A percentile compares a stretch with the other conserved stretches of the same genome.
phyloP scores from a whole-genome alignment of 2,113 vertebrate species.

The Periophthalmus modestus region DNA sequence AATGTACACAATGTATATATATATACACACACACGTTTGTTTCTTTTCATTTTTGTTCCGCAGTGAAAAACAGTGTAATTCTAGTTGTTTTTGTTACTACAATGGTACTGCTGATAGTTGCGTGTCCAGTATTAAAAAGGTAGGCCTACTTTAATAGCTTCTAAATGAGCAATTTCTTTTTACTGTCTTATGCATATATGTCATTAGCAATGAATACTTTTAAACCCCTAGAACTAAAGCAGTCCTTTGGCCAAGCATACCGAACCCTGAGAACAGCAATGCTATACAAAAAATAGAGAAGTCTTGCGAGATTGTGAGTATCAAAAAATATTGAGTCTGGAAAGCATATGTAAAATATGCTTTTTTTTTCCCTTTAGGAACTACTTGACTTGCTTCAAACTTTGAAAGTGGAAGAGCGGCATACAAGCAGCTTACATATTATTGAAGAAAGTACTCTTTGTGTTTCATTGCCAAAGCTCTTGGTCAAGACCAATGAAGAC shows the following conservation, averaged over 20 bases:
- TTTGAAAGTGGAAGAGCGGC: conserved; percentile 54
- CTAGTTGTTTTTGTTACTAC: conserved; percentile 23
- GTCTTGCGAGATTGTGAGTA: conserved; percentile 50
- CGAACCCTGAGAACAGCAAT: conserved; percentile 79
- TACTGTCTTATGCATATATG: background rate
- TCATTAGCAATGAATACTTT: background rate
- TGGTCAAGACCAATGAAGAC: background rate
- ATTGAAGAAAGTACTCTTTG: conserved; percentile 42
- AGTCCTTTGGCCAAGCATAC: conserved; percentile 77
- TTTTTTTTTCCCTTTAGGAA: conserved; percentile 41
- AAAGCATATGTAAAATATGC: background rate
- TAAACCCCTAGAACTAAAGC: conserved; percentile 31
- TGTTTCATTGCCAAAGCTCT: background rate
- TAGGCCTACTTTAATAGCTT: conserved; percentile 11
- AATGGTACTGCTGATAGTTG: conserved; percentile 32
- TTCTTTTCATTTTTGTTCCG: no score
- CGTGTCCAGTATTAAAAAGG: conserved; percentile 61
- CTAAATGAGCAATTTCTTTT: background rate
- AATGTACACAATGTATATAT: background rate
- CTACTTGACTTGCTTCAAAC: conserved; percentile 43
- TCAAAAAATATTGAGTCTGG: background rate
- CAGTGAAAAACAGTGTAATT: conserved; percentile 24
- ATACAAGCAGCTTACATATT: conserved; percentile 68
- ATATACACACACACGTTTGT: conserved; percentile 3
- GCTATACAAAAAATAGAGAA: conserved; percentile 75